Percentiles rank a stretch among this genome's conserved stretches.
phyloP scores from a whole-genome alignment of 1,140 invertebrate genomes.

The Euglossa dilemma region DNA sequence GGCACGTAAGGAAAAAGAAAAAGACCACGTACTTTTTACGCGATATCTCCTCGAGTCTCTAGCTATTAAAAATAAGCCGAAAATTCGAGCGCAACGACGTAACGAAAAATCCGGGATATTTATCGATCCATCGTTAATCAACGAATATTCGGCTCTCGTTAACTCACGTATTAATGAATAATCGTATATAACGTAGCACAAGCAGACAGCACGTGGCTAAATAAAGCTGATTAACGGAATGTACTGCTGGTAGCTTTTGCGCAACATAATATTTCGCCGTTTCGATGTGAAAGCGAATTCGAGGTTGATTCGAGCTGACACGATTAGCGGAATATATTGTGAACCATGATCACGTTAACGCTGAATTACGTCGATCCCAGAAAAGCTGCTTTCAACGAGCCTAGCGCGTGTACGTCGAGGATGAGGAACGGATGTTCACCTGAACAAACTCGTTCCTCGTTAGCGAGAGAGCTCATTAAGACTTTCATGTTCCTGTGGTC shows the following conservation, averaged over 20 bases:
- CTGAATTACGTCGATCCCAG: constrained; percentile 17
- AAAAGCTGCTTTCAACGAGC: constrained; percentile 39
- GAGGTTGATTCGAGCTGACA: constrained; percentile 31
- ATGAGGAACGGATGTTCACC: constrained; percentile 22
- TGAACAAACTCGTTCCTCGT: constrained; percentile 46
- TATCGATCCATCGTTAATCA: not conserved
- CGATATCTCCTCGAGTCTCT: too few relatives aligned
- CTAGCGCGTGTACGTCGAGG: not conserved
- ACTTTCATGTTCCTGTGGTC: constrained; percentile 43
- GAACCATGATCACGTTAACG: constrained; percentile 34
- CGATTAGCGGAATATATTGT: constrained; percentile 45
- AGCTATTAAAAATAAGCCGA: not conserved
- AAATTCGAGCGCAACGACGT: not conserved
- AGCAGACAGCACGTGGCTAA: not conserved
- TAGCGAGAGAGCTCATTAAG: constrained; percentile 44
- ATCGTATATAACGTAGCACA: not conserved
- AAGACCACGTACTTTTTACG: too few relatives aligned
- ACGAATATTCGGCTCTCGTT: constrained; percentile 18
- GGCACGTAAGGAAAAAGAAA: not conserved
- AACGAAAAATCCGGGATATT: not conserved
- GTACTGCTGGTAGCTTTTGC: constrained; percentile 10
- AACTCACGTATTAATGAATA: not conserved
- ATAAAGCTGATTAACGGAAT: constrained; percentile 54
- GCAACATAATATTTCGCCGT: constrained; percentile 50
- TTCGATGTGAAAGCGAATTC: constrained; percentile 24